These are phyloP conservation scores for Thamnophis sirtalis DNA, from an alignment of 2,113 vertebrate species.

Conservation along the genomic window DNA sequence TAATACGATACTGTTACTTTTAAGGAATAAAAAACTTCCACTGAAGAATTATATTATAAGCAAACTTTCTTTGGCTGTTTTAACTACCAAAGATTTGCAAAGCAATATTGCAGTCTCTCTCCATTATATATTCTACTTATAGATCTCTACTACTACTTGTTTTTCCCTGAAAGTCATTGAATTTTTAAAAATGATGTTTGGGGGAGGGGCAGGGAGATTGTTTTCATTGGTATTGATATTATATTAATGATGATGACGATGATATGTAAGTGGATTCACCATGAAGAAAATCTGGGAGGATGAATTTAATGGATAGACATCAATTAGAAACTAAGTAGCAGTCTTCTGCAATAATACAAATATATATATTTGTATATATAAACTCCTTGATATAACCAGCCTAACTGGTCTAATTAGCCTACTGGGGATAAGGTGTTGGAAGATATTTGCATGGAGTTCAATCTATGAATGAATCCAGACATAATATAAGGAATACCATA, in stretches of 20 bases:
- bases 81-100: background rate
- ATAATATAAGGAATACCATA: background rate
- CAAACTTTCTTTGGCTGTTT: background rate
- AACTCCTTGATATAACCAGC: background rate
- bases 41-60: conserved; percentile 16
- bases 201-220: background rate
- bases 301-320: conserved; percentile 19
- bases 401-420: background rate
- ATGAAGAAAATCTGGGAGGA: conserved; percentile 15
- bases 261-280: conserved; percentile 13
- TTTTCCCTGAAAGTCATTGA: conserved; percentile 26
- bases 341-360: conserved; percentile 14
- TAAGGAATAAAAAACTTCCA: conserved; percentile 27
- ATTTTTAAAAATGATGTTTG: conserved; percentile 5
- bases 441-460: conserved; percentile 31
- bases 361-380: background rate
- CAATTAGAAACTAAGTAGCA: conserved; percentile 32
- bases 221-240: conserved; percentile 22
- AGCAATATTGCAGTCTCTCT: conserved; percentile 24
- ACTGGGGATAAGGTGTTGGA: background rate
- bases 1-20: conserved; percentile 30
- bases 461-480: conserved; percentile 3
- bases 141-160: background rate
- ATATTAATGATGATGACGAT: conserved; percentile 26
- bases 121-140: conserved; percentile 8